These are phyloP conservation scores for Rhynchomys soricoides DNA, from an alignment of 2,113 vertebrate genomes.

Conservation along the genomic window DNA sequence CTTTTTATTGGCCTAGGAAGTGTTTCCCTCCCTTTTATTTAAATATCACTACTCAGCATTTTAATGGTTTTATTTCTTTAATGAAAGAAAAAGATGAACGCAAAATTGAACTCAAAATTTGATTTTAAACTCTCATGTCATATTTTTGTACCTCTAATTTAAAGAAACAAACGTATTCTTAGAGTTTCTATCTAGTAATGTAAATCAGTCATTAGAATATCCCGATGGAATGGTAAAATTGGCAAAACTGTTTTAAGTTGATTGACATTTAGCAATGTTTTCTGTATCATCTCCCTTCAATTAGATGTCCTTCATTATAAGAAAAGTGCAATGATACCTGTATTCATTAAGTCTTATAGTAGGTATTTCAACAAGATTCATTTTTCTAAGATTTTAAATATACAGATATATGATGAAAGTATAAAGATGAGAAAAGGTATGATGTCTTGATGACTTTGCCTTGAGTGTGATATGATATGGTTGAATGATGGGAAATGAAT, in stretches of 20 bases:
- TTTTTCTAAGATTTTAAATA: not conserved
- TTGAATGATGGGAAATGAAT: not conserved
- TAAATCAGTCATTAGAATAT: not conserved
- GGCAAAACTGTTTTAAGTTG: not conserved
- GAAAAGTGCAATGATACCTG: not conserved
- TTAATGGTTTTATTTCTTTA: not conserved
- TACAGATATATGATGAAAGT: not conserved
- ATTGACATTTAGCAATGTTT: not conserved
- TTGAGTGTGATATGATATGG: too few relatives aligned
- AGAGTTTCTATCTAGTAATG: not conserved
- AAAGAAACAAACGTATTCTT: not conserved
- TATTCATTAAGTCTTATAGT: not conserved
- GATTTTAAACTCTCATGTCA: not conserved
- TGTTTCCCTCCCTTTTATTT: not conserved
- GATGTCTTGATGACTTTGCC: not conserved
- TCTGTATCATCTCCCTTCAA: not conserved
- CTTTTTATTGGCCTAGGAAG: not conserved
- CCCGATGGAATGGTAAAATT: not conserved
- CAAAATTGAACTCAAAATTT: not conserved
- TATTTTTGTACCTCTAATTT: not conserved
- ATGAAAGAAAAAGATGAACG: not conserved
- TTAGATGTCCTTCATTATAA: fast-evolving
- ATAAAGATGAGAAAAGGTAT: not conserved
- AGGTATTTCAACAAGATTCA: too few relatives aligned
- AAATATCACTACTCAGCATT: not conserved